Percentiles rank a stretch among this genome's conserved stretches.
phyloP scores from a whole-genome alignment of 2,113 vertebrate genomes.

The Mobula birostris region DNA sequence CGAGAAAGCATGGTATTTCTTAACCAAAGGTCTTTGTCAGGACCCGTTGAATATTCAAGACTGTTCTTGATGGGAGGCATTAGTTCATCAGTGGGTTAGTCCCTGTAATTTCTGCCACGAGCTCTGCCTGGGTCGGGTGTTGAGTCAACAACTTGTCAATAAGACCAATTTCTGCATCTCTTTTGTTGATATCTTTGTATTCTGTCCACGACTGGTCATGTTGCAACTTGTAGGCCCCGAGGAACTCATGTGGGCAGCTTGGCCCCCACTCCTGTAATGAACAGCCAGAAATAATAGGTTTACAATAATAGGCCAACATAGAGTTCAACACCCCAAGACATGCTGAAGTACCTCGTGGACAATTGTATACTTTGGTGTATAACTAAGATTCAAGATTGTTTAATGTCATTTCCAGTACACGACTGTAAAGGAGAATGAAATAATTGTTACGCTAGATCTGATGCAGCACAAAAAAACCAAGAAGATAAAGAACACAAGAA shows the following conservation, averaged over 20 bases:
- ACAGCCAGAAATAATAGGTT: constrained; percentile 26
- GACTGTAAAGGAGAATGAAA: no score
- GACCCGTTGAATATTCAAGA: not conserved
- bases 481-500: no score
- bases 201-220: constrained; percentile 93
- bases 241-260: constrained; percentile 75
- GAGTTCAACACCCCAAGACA: not conserved
- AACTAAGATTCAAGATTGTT: no score
- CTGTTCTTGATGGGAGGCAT: not conserved
- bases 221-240: constrained; percentile 84
- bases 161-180: constrained; percentile 66
- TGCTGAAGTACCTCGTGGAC: not conserved
- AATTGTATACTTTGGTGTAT: not conserved
- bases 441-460: no score
- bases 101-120: constrained; percentile 68
- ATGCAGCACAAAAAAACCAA: no score
- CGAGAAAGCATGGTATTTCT: not conserved
- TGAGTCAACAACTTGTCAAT: constrained; percentile 77
- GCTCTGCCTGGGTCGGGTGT: constrained; percentile 54
- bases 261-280: constrained; percentile 81
- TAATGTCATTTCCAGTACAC: no score
- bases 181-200: constrained; percentile 65
- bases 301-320: not conserved
- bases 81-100: constrained; percentile 55
- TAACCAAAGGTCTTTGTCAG: not conserved